phyloP scores from a whole-genome alignment of 2,113 vertebrate genomes.

The Poeciliopsis occidentalis region DNA sequence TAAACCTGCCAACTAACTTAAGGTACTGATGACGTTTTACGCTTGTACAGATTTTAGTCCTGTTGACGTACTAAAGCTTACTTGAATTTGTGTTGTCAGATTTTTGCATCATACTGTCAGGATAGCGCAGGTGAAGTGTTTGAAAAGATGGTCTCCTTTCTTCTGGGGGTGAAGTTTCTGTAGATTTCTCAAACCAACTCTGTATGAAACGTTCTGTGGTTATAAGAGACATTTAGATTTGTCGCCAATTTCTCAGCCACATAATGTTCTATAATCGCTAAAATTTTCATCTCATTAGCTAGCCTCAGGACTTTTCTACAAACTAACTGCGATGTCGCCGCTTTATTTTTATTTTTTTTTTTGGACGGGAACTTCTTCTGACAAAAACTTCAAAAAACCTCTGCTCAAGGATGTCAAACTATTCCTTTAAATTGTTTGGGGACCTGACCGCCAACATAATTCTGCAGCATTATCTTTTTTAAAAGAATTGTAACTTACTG shows the following conservation, averaged over 20 bases:
- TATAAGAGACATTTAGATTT: no score
- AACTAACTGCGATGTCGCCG: not conserved
- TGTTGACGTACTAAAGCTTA: not conserved
- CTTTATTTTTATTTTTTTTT: no score
- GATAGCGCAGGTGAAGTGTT: not conserved
- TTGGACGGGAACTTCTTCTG: not conserved
- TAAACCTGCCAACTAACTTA: constrained; percentile 3
- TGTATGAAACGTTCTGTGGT: not conserved
- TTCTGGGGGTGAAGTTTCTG: not conserved
- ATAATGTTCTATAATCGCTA: not conserved
- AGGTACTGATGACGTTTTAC: constrained; percentile 3
- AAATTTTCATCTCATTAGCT: not conserved
- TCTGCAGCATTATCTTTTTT: not conserved
- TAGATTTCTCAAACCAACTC: not conserved
- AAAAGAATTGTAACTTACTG: not conserved
- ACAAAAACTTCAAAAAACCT: not conserved
- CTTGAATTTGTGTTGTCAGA: not conserved
- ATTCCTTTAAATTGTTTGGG: not conserved
- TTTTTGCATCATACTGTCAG: not conserved
- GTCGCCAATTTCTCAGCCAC: not conserved
- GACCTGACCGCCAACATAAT: not conserved
- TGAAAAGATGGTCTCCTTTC: not conserved
- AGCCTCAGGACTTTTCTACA: not conserved
- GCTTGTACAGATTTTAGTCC: not conserved
- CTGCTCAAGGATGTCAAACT: not conserved